phyloP scores from a whole-genome alignment of 2,113 vertebrate genomes.

The Paramisgurnus dabryanus region DNA sequence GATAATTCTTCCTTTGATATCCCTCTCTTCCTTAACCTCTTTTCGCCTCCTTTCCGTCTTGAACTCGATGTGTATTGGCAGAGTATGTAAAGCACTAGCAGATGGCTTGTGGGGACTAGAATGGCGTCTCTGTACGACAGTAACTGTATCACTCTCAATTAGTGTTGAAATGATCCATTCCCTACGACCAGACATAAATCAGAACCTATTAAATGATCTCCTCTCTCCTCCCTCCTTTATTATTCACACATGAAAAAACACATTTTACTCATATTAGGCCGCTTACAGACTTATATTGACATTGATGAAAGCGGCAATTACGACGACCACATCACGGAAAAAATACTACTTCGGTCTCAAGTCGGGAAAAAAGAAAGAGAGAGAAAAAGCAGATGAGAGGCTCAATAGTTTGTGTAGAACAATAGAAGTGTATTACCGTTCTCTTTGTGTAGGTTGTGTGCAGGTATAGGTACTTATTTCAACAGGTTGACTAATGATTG shows the following conservation, averaged over 20 bases:
- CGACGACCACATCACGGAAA: conserved; percentile 54
- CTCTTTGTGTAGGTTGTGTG: conserved; percentile 38
- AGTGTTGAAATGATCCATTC: conserved; percentile 72
- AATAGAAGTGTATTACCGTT: neutral
- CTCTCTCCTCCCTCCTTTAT: conserved; percentile 57
- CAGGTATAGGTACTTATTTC: conserved; percentile 42
- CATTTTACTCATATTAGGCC: conserved; percentile 61
- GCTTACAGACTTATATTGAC: conserved; percentile 69
- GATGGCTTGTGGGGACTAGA: conserved; percentile 68
- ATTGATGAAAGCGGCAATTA: conserved; percentile 71
- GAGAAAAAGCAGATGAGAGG: conserved; percentile 1
- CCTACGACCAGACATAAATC: conserved; percentile 64
- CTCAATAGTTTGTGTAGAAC: neutral
- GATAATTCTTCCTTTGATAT: conserved; percentile 36
- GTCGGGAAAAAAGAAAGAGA: neutral
- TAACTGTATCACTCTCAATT: conserved; percentile 76
- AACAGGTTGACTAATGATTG: conserved; percentile 60
- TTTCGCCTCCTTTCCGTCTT: conserved; percentile 24
- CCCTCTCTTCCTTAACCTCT: conserved; percentile 27
- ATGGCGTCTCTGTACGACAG: conserved; percentile 73
- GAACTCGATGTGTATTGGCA: conserved; percentile 3
- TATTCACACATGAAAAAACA: conserved; percentile 71
- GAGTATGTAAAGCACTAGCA: conserved; percentile 69
- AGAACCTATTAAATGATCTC: conserved; percentile 58
- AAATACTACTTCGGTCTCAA: neutral